Base-by-base conservation (phyloP, 2,113 vertebrate genomes). In the Carassius auratus region DNA sequence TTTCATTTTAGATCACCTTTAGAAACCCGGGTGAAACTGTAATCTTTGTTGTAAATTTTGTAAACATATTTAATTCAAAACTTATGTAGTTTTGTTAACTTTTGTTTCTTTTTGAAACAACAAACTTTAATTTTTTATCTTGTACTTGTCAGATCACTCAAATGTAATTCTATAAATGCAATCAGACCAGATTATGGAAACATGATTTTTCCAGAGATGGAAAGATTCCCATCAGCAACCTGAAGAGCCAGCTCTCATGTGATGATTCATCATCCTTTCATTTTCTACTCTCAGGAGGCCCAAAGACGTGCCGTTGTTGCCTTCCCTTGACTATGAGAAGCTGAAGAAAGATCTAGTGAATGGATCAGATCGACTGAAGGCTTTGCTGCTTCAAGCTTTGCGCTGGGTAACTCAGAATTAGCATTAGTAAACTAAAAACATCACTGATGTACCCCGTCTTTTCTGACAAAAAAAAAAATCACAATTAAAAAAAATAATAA, bases 251-350 rank as follows among this genome's bases (percentile, higher is more conserved):
- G 26, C 55, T 12, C 13, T 83, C 6, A 52, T 26, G 3, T 33
- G 69, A 30, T 75, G 48, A 71, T 17, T 50, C 38, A 8, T 76
- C 77, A 12, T 15, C 8, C 33, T 91, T 83, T 83, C 33, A 88
- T 3, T 0, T 84, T 57, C 86, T 81, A 82, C 14, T 38, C 76
- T 45, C 69, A 97, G 97, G 92, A 96, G 95, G 84, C 8, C 91
- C 38, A 96, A 95, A 85, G 98, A 99, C 36, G 95, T 99, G 80
- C 98, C 97, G 0, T 88, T 99, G 89, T 92, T 99, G 88, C 97
- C 98, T 15, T 99, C 98, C 15, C 91, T 99, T 90, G 97, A 99
- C 91, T 99, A 99, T 62, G 97, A 97, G 85, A 99, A 97, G 88
- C 92, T 99, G 90, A 99, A 98, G 93, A 97, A 95, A 89, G 97